Percentiles rank a stretch among this genome's conserved stretches.
phyloP scores from a whole-genome alignment of 2,888 invertebrate genomes.

The Drosophila barbarae region DNA sequence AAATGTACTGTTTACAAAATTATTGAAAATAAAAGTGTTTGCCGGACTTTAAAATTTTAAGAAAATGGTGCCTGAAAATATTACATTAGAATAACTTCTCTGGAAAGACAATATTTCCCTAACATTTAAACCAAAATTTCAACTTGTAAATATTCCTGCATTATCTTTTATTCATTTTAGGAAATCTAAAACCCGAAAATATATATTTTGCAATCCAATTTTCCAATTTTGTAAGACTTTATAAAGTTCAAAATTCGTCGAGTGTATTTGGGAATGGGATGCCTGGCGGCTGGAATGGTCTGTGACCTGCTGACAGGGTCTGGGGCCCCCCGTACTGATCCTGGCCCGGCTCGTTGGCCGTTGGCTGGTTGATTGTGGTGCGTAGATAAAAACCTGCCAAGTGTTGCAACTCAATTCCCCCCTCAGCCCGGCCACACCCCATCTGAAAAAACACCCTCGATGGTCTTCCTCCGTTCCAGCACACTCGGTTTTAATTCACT shows the following conservation, averaged over 20 bases:
- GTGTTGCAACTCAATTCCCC: constrained; percentile 71
- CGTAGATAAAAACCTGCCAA: constrained; percentile 75
- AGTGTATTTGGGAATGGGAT: constrained; percentile 10
- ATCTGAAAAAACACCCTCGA: constrained; percentile 49
- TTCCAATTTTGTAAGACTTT: background rate
- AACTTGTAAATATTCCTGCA: too few species aligned
- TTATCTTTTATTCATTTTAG: background rate
- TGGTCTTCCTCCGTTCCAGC: constrained; percentile 55
- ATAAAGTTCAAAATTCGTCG: background rate
- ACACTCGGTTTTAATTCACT: constrained; percentile 74
- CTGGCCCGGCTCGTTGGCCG: constrained; percentile 9
- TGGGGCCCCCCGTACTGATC: constrained; percentile 25
- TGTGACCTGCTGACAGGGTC: constrained; percentile 21
- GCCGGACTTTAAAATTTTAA: too few species aligned
- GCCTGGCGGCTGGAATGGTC: constrained; percentile 16
- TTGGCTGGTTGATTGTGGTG: constrained; percentile 65
- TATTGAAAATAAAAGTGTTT: background rate
- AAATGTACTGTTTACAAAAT: background rate
- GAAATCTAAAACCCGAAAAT: background rate
- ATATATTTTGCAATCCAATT: background rate
- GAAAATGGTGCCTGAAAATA: too few species aligned
- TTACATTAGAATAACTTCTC: too few species aligned
- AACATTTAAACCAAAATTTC: too few species aligned
- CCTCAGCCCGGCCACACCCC: constrained; percentile 22
- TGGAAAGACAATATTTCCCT: background rate